phyloP scores from a whole-genome alignment of 2,797 vertebrate species.

The Taeniopygia guttata region DNA sequence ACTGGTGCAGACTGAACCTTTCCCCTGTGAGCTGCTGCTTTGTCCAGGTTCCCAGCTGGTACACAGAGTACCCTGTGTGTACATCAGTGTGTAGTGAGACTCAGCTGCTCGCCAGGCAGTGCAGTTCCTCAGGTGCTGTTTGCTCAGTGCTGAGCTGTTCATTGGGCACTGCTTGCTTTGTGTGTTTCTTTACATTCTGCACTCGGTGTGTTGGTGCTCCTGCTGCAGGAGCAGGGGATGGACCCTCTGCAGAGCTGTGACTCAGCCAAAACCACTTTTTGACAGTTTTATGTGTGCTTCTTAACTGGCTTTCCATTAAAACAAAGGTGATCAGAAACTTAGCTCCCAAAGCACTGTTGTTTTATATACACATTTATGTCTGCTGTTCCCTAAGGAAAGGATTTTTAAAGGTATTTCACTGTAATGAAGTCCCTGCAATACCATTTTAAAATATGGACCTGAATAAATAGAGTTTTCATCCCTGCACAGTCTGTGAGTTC shows the following conservation, averaged over 20 bases:
- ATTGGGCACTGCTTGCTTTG: not conserved
- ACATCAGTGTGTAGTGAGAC: accelerated
- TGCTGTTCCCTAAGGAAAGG: not conserved
- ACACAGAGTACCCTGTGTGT: not conserved
- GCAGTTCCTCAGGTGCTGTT: not conserved
- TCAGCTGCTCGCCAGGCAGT: not conserved
- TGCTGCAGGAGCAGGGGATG: not conserved
- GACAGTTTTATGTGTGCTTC: not conserved
- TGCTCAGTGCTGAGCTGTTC: not conserved
- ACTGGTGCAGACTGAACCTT: not conserved
- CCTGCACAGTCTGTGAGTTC: not conserved
- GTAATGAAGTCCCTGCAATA: slow-evolving; percentile 19
- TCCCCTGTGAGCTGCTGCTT: not conserved
- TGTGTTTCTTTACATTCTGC: not conserved
- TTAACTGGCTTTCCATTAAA: not conserved
- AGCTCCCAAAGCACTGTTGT: not conserved
- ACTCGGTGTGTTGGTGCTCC: not conserved
- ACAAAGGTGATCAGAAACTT: not conserved
- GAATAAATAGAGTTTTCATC: not conserved
- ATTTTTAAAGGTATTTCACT: not conserved
- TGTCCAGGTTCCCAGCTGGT: no score
- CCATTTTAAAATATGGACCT: not conserved
- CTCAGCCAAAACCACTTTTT: not conserved
- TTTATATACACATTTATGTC: not conserved
- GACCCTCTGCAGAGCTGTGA: not conserved